Percentiles rank a stretch among this genome's conserved stretches.
phyloP scores from a whole-genome alignment of 2,113 vertebrate genomes.

The Cheirogaleus medius region DNA sequence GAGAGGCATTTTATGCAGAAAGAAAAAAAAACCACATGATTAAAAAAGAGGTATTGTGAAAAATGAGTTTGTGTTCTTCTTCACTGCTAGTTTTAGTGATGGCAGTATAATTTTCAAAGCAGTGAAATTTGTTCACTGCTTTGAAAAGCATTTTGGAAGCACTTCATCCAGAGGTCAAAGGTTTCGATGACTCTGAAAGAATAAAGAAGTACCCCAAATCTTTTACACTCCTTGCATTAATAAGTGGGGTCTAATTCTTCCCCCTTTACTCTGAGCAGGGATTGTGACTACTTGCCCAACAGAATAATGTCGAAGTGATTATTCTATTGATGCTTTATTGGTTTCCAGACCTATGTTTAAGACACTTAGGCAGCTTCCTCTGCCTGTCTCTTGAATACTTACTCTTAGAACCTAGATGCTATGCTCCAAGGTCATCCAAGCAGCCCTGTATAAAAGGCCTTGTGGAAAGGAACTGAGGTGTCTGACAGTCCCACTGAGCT shows the following conservation, averaged over 20 bases:
- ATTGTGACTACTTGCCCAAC: neutral
- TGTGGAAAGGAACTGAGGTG: neutral
- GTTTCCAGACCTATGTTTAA: neutral
- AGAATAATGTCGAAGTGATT: neutral
- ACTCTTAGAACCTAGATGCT: neutral
- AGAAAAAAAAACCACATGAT: neutral
- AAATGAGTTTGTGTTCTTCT: neutral
- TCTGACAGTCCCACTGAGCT: neutral
- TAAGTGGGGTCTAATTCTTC: neutral
- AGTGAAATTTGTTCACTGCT: neutral
- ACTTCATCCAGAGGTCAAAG: neutral
- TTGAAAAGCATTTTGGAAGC: neutral
- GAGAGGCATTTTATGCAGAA: neutral
- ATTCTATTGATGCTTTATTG: neutral
- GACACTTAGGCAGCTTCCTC: neutral
- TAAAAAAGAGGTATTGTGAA: neutral
- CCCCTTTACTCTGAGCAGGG: neutral
- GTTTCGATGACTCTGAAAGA: neutral
- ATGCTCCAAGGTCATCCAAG: neutral
- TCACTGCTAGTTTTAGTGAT: neutral
- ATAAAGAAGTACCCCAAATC: neutral
- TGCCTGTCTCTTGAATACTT: neutral
- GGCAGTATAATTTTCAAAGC: neutral
- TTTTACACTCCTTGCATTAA: neutral
- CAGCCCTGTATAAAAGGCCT: neutral